Conservation (phyloP, 2,113 vertebrate species). For the Thinocorus orbignyianus region DNA sequence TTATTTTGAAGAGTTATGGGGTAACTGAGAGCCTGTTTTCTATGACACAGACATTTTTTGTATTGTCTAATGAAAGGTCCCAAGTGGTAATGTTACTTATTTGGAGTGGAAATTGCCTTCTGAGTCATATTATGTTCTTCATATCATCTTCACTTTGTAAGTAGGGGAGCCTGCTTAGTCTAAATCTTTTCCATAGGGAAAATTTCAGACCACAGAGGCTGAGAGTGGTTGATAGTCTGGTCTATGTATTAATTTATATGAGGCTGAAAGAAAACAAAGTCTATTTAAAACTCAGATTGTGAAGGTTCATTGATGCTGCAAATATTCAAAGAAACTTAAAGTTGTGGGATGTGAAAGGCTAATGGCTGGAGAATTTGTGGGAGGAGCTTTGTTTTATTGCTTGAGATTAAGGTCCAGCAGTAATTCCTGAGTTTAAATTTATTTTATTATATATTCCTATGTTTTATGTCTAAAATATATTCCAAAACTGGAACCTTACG, state of each 20-base stretch:
- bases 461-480: neutral
- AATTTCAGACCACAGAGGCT: neutral
- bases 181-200: neutral
- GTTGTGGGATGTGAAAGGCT: neutral
- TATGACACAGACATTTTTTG: neutral
- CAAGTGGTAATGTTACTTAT: neutral
- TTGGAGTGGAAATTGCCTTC: neutral
- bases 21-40: neutral
- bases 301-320: neutral
- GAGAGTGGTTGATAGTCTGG: neutral
- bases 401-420: neutral
- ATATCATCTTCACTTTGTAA: neutral
- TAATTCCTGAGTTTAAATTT: neutral
- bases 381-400: neutral
- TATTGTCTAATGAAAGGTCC: neutral
- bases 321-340: neutral
- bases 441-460: neutral
- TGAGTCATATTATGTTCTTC: neutral
- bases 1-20: neutral
- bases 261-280: neutral
- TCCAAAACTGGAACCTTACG: neutral
- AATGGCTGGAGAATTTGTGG: neutral
- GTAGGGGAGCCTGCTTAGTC: neutral
- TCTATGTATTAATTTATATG: neutral
- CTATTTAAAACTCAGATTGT: neutral